phyloP scores from a whole-genome alignment of 1,140 invertebrate genomes.

The Brachionus rubens region DNA sequence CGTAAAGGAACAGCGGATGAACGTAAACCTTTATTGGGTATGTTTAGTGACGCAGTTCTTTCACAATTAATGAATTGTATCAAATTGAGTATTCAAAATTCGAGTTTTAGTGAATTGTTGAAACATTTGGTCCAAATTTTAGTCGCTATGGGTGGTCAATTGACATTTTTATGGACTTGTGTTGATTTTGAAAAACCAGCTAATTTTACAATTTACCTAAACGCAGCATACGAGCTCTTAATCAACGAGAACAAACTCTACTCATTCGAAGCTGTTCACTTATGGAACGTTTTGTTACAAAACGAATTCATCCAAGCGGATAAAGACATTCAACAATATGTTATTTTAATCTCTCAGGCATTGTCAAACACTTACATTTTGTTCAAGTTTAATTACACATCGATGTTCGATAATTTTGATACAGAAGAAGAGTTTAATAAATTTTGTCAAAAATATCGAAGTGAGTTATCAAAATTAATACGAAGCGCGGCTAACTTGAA shows the following conservation, averaged over 20 bases:
- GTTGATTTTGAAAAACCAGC: slow-evolving; percentile 8
- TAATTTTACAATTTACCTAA: slow-evolving; percentile 6
- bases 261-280: slow-evolving; percentile 23
- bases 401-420: slow-evolving; percentile 12
- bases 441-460: slow-evolving; percentile 20
- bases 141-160: slow-evolving; percentile 16
- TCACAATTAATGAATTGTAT: slow-evolving; percentile 24
- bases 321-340: not conserved
- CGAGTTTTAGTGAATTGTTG: not conserved
- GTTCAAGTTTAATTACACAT: not conserved
- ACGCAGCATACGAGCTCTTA: slow-evolving; percentile 10
- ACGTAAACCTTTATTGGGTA: not conserved
- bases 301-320: slow-evolving; percentile 4
- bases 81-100: slow-evolving; percentile 19
- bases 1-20: slow-evolving; percentile 23
- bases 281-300: slow-evolving; percentile 26
- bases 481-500: not conserved
- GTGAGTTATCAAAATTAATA: slow-evolving; percentile 17
- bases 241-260: slow-evolving; percentile 6
- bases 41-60: slow-evolving; percentile 36
- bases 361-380: slow-evolving; percentile 16
- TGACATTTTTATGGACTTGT: not conserved
- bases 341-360: not conserved
- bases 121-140: slow-evolving; percentile 28
- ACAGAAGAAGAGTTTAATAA: slow-evolving; percentile 30